Evolutionary conservation across 1,140 invertebrate species (phyloP), one percentile per base, ranked within the genome.

Genomic region (Bombus pascuorum): DNA sequence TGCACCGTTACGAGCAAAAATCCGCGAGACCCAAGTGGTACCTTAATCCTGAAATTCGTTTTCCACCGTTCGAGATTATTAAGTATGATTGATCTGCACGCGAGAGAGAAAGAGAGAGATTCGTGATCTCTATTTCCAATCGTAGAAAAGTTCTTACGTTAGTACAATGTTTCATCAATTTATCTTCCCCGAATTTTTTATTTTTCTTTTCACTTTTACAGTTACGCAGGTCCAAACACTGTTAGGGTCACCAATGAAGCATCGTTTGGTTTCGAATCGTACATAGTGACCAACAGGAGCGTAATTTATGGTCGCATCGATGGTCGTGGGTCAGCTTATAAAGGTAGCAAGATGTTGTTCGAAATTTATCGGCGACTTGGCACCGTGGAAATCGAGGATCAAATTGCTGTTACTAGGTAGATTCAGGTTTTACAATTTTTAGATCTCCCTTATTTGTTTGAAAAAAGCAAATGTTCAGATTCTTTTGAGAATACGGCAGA

Each of bases 221-320:
- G 97, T 18, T 97, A 97, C 92, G 96, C 95, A 8, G 97, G 96
- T 5, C 97, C 97, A 66, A 96, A 96, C 44, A 96, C 95, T 28
- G 96, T 96, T 87, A 94, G 95, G 70, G 96, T 97, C 9, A 96
- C 94, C 15, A 95, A 97, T 44, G 91, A 93, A 28, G 96, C 95
- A 83, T 87, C 89, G 37, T 92, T 96, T 28, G 95, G 95, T 42
- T 97, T 96, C 95, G 94, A 96, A 47, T 95, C 95, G 65, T 97
- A 97, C 90, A 91, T 97, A 87, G 94, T 96, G 4, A 96, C 96
- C 53, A 95, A 96, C 39, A 93, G 95, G 66, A 95, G 95, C 65
- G 95, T 97, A 53, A 96, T 97, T 62, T 96, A 96, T 88, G 96
- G 95, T 1, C 93, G 93, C 65, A 96, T 97, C 89, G 97, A 97